A percentile compares a stretch with the other conserved stretches of the same genome.
These are phyloP conservation scores for Percopsis omiscomaycus DNA, from an alignment of 2,797 vertebrate genomes.

Conservation along the genomic window DNA sequence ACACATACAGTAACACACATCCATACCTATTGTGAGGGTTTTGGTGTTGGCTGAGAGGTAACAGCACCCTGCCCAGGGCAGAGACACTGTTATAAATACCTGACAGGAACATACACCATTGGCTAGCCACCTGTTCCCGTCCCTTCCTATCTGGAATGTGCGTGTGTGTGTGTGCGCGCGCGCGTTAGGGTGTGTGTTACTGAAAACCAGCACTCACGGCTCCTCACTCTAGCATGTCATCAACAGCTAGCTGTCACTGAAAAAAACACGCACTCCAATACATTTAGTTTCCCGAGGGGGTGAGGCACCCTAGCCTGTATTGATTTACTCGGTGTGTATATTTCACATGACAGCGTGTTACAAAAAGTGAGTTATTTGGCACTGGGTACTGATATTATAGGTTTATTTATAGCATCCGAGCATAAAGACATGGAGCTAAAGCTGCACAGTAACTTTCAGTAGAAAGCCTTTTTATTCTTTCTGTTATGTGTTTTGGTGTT, in stretches of 20 bases:
- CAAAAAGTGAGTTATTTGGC: neutral
- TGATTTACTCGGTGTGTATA: conserved; percentile 28
- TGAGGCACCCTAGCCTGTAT: conserved; percentile 32
- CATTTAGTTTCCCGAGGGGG: conserved; percentile 27
- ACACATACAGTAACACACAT: conserved; percentile 16
- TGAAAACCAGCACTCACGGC: conserved; percentile 36
- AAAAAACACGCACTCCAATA: conserved; percentile 27
- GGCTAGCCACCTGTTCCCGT: conserved; percentile 78
- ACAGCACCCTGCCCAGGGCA: conserved; percentile 41
- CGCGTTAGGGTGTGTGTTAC: conserved; percentile 17
- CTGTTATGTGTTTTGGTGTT: neutral
- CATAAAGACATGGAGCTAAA: neutral
- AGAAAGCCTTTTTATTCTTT: too few relatives aligned
- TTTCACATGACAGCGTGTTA: neutral
- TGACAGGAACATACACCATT: conserved; percentile 56
- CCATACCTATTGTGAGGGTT: conserved; percentile 59
- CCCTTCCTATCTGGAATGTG: conserved; percentile 51
- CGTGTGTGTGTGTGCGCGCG: conserved; percentile 23
- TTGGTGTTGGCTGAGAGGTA: conserved; percentile 58
- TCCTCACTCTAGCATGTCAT: conserved; percentile 60
- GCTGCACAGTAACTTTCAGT: too few relatives aligned
- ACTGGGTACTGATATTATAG: neutral
- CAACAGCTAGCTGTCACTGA: conserved; percentile 53
- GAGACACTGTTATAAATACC: conserved; percentile 68
- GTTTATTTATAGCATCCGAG: neutral